phyloP scores from a whole-genome alignment of 1,140 invertebrate genomes.

The Eriocheir sinensis region DNA sequence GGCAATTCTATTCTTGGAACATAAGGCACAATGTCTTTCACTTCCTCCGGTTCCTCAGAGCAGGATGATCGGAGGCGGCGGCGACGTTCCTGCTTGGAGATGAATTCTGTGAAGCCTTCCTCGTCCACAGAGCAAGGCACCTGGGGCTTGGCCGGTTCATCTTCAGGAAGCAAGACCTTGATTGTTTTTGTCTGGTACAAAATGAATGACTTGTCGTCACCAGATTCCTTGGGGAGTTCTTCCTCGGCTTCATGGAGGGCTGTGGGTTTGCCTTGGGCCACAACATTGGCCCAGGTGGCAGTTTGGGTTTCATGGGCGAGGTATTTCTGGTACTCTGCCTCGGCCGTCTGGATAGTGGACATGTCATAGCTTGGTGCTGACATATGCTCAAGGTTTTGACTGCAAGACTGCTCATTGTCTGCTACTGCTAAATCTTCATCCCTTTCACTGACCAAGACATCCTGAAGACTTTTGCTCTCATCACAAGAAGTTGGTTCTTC shows the following conservation, averaged over 20 bases:
- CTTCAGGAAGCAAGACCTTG: slow-evolving; percentile 76
- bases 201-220: slow-evolving; percentile 70
- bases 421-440: neutral
- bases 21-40: slow-evolving; percentile 77
- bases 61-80: slow-evolving; percentile 79
- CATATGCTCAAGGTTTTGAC: neutral
- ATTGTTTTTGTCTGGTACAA: slow-evolving; percentile 75
- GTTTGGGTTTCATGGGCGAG: slow-evolving; percentile 43
- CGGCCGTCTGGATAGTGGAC: slow-evolving; percentile 48
- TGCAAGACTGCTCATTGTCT: neutral
- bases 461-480: neutral
- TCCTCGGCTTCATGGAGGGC: slow-evolving; percentile 48
- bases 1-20: slow-evolving; percentile 76
- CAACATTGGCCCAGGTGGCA: slow-evolving; percentile 64
- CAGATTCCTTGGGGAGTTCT: slow-evolving; percentile 34
- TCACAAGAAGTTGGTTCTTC: neutral
- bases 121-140: slow-evolving; percentile 64
- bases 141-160: slow-evolving; percentile 68
- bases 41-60: slow-evolving; percentile 78
- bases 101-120: slow-evolving; percentile 79
- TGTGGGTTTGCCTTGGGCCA: slow-evolving; percentile 71
- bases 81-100: slow-evolving; percentile 76
- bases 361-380: slow-evolving; percentile 49
- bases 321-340: slow-evolving; percentile 65
- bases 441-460: neutral